Base-by-base conservation (phyloP, 2,113 vertebrate species). In the Syngnathus scovelli region DNA sequence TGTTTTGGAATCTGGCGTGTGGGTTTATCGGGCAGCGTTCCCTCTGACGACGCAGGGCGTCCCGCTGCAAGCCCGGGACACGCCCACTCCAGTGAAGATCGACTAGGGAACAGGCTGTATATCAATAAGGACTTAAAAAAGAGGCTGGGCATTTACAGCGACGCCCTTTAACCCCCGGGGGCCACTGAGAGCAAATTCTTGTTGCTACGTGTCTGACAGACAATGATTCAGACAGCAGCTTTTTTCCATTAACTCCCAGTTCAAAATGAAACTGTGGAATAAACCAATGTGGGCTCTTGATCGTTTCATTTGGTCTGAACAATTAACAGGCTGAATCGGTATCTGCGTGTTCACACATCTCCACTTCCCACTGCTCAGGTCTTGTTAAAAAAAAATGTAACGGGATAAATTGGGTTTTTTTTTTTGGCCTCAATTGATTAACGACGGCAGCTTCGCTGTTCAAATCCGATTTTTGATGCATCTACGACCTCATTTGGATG, bases 101-200 rank as follows among this genome's bases (percentile, higher is more conserved):
- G 72, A 72, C 83, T 75, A 78, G 85, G 80, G 77, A 85, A 80
- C 83, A 84, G 70, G 84, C 52, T 87, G 83, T 88, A 89, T 83
- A 89, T 90, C 90, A 89, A 87, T 92, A 85, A 86, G 66, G 61
- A 61, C 87, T 87, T 91, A 83, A 92, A 90, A 90, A 83, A 89
- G 82, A 61, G 63, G 27, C 23, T 4, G 79, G 81, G 82, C 86
- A 74, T 90, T 89, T 90, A 88, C 77, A 79, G 85, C 62, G 15
- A 52, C 27, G 55, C 78, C 84, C 86, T 88, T 86, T 90, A 74
- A 89, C 90, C 90, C 63, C 72, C 13, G 77, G 79, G 76, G 71
- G 64, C 36, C 48, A 11, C 38, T 86, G 88, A 84, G 75, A 84
- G 61, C 71, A 75, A 64, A 90, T 87, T 85, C 81, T 82, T 85